Base-by-base conservation (phyloP, 1,140 invertebrate species). In the Cheumatopsyche charites region DNA sequence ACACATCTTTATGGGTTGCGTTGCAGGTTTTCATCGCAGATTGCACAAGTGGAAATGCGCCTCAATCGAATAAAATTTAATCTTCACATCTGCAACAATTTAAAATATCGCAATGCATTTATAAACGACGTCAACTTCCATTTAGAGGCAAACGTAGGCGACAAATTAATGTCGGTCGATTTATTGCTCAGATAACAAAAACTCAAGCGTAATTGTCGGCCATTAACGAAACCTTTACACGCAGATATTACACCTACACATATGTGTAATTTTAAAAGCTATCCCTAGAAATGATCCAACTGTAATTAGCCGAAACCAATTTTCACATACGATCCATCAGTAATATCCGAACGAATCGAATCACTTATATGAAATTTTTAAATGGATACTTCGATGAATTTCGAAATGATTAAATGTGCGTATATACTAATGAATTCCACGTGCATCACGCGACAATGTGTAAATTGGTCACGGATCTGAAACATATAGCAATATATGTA, bases 111-210 rank as follows among this genome's bases (percentile, higher is more conserved):
- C 5, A 42, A 12, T 12, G 13, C 43, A 47, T n/a, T n/a, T 47
- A 13, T 47, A 47, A 47, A 6, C 43, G 12, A 9, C 29, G 29
- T 36, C 9, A 3, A 36, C 3, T 36, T 36, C 29, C 29, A 4
- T 9, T n/a, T n/a, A n/a, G 41, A 42, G 43, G 13, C 43, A 15
- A 15, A 47, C 43, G 43, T 47, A n/a, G 43, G 11, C 43, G 63
- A 66, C 63, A 66, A 47, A 66, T 66, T 67, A 67, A 67, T 29
- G 23, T 23, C 29, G 1, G 43, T 36, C 41, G 65, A 67, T 67
- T 67, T 67, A 67, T 55, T 55, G 65, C n/a, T 43, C 45, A 17
- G 65, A 67, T 67, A 52, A 67, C 65, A 67, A 49, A 67, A 49
- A 67, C 63, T 66, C 15, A 21, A 66, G 41, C 41, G 63, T 66